Percentiles rank a stretch among this genome's conserved stretches.
phyloP scores from a whole-genome alignment of 2,797 vertebrate genomes.

The Acanthornis magna region DNA sequence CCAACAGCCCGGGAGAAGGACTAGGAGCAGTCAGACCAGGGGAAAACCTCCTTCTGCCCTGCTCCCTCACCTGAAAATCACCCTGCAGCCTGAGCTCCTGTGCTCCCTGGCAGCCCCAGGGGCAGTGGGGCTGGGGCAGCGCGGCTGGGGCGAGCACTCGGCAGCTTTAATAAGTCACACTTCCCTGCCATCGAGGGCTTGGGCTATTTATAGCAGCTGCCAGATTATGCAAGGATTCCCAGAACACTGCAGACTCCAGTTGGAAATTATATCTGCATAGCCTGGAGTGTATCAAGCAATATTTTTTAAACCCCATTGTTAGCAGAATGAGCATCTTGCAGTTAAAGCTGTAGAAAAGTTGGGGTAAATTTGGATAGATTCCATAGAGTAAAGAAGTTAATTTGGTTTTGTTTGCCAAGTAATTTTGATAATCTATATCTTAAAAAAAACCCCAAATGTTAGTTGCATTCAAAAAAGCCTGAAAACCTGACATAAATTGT shows the following conservation, averaged over 20 bases:
- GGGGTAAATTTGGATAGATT: not conserved
- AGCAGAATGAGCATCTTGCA: not conserved
- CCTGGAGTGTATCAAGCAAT: not conserved
- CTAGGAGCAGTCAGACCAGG: not conserved
- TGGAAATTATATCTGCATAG: not conserved
- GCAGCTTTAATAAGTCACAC: not conserved
- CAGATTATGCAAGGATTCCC: slow-evolving; percentile 66
- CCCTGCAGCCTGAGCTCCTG: not conserved
- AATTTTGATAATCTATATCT: not conserved
- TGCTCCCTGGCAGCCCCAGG: not conserved
- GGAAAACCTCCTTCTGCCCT: not conserved
- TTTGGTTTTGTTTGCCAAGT: not conserved
- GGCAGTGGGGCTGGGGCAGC: not conserved
- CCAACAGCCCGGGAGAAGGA: not conserved
- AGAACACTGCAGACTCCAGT: slow-evolving; percentile 45
- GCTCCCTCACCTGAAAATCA: not conserved
- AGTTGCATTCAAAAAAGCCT: not conserved
- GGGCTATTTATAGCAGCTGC: slow-evolving; percentile 5
- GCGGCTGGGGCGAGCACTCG: not conserved
- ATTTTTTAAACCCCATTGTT: not conserved
- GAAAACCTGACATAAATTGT: not conserved
- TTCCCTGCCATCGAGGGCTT: not conserved
- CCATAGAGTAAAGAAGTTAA: not conserved
- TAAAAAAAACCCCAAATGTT: not conserved
- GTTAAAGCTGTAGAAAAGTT: not conserved